These are phyloP conservation scores for Irena cyanogastra DNA, from an alignment of 2,113 vertebrate species.

Conservation along the genomic window DNA sequence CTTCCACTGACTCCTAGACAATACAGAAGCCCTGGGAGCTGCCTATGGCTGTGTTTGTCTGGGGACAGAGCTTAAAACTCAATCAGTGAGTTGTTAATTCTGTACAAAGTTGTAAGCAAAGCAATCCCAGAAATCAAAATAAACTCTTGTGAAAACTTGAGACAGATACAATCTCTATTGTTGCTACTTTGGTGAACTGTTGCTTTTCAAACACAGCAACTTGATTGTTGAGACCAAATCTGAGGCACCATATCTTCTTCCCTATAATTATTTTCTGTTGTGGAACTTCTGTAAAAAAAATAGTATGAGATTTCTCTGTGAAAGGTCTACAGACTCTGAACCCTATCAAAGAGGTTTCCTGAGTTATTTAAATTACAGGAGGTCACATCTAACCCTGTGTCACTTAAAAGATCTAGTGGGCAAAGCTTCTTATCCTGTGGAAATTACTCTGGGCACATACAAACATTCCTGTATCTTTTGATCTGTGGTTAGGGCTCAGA, in stretches of 20 bases:
- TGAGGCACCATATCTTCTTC: neutral
- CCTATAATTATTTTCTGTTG: constrained; percentile 2
- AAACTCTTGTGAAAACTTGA: neutral
- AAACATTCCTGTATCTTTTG: neutral
- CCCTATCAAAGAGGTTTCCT: neutral
- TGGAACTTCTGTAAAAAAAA: neutral
- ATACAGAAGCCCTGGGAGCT: constrained; percentile 17
- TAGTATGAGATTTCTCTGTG: neutral
- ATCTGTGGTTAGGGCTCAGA: neutral
- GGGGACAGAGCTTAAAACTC: constrained; percentile 25
- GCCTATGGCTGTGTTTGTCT: neutral
- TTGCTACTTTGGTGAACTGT: neutral
- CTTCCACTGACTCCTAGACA: constrained; percentile 1
- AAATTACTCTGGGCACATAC: neutral
- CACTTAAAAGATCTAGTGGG: neutral
- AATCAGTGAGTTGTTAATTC: constrained; percentile 2
- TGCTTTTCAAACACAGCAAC: neutral
- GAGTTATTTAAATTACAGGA: constrained; percentile 1
- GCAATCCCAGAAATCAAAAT: neutral
- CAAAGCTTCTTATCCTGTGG: neutral
- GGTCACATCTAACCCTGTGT: neutral
- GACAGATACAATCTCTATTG: neutral
- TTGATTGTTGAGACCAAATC: constrained; percentile 10
- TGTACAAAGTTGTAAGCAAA: neutral
- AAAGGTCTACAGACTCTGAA: neutral